Conservation (phyloP, 1,140 invertebrate species). For the Lutraria rhynchaena region DNA sequence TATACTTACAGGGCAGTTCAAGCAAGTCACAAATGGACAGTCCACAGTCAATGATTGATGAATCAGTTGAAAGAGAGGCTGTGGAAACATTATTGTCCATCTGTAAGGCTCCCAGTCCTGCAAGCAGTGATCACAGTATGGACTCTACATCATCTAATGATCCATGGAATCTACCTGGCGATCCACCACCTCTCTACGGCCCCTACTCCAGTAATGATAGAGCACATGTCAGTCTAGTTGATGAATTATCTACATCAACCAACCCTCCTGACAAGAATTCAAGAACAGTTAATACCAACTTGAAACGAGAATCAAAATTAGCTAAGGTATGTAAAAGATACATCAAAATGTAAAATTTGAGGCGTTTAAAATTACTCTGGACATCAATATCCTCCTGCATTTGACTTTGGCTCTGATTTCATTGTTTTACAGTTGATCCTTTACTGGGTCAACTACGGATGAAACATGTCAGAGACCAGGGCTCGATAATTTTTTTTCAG, state of each 20-base stretch:
- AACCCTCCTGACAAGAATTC: no score
- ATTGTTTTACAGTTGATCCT: no score
- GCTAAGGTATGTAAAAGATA: slow-evolving; percentile 67
- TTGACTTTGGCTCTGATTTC: no score
- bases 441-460: no score
- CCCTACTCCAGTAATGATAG: background rate
- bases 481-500: no score
- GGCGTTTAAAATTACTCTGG: no score
- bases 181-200: slow-evolving; percentile 17
- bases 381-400: no score
- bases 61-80: slow-evolving; percentile 66
- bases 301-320: slow-evolving; percentile 61
- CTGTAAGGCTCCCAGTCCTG: slow-evolving; percentile 56
- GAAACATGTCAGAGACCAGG: no score
- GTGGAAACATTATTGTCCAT: slow-evolving; percentile 71
- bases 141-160: slow-evolving; percentile 45
- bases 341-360: no score
- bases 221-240: no score
- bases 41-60: slow-evolving; percentile 26
- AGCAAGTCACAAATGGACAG: slow-evolving; percentile 45
- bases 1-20: slow-evolving; percentile 10
- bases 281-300: background rate
- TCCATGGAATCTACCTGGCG: slow-evolving; percentile 29
- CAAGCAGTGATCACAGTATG: slow-evolving; percentile 51
- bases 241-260: no score